phyloP scores from a whole-genome alignment of 2,888 invertebrate genomes.

The Sminthurinus aureus region DNA sequence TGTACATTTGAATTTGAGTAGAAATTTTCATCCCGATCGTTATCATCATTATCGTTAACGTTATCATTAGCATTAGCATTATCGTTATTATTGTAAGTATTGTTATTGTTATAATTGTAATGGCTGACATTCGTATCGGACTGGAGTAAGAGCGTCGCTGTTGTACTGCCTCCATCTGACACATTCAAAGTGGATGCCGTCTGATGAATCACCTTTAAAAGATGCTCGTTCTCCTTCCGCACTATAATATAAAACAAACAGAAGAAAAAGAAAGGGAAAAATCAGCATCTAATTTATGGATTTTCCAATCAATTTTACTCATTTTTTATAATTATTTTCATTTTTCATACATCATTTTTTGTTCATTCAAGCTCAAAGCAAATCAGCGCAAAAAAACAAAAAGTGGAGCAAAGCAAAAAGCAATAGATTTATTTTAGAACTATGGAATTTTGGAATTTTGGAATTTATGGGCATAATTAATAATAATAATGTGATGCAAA shows the following conservation, averaged over 20 bases:
- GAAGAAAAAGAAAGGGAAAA: not conserved
- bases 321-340: not conserved
- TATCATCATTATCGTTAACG: not conserved
- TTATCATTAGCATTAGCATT: not conserved
- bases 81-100: not conserved
- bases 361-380: not conserved
- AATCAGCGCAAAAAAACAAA: not conserved
- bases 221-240: conserved; percentile 87
- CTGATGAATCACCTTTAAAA: conserved; percentile 66
- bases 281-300: not conserved
- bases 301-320: not conserved
- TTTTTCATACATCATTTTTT: conserved; percentile 2
- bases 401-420: not conserved
- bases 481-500: no score
- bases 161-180: conserved; percentile 22
- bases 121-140: conserved; percentile 29
- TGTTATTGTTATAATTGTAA: conserved; percentile 25
- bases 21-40: no score
- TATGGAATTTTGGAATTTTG: no score
- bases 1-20: not conserved
- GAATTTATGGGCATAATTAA: no score
- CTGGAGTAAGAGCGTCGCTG: conserved; percentile 22
- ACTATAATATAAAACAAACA: conserved; percentile 72
- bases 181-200: conserved; percentile 15
- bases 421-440: no score